A percentile compares a stretch with the other conserved stretches of the same genome.
phyloP scores from a whole-genome alignment of 2,797 vertebrate species.

The Neolamprologus multifasciatus region DNA sequence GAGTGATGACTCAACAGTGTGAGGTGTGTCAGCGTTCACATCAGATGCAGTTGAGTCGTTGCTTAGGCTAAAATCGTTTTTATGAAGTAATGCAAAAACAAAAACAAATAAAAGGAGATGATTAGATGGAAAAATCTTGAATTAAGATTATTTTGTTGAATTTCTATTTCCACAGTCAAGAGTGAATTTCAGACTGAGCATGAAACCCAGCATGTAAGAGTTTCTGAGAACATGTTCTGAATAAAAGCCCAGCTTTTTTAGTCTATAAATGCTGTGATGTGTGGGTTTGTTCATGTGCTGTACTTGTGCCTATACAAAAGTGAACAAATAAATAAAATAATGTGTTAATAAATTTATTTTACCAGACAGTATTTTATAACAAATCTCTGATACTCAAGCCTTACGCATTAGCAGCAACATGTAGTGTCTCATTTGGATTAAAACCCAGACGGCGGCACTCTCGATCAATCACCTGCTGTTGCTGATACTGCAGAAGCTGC shows the following conservation, averaged over 20 bases:
- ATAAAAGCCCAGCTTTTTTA: not conserved
- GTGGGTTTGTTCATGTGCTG: not conserved
- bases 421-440: not conserved
- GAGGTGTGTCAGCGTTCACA: not conserved
- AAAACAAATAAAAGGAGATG: not conserved
- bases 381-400: not conserved
- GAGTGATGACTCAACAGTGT: not conserved
- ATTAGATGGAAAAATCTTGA: not conserved
- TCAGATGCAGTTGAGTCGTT: not conserved
- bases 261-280: not conserved
- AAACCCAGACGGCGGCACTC: not conserved
- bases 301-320: not conserved
- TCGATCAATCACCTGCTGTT: constrained; percentile 69
- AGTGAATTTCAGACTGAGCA: not conserved
- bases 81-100: not conserved
- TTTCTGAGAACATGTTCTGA: not conserved
- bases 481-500: constrained; percentile 81
- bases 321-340: not conserved
- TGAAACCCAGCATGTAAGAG: not conserved
- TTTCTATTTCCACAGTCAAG: not conserved
- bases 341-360: not conserved
- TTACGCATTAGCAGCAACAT: not conserved
- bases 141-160: not conserved
- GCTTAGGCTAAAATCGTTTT: not conserved
- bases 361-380: not conserved